Evolutionary conservation across 2,113 vertebrate genomes (phyloP).

Genomic region (Myotis lucifugus): DNA sequence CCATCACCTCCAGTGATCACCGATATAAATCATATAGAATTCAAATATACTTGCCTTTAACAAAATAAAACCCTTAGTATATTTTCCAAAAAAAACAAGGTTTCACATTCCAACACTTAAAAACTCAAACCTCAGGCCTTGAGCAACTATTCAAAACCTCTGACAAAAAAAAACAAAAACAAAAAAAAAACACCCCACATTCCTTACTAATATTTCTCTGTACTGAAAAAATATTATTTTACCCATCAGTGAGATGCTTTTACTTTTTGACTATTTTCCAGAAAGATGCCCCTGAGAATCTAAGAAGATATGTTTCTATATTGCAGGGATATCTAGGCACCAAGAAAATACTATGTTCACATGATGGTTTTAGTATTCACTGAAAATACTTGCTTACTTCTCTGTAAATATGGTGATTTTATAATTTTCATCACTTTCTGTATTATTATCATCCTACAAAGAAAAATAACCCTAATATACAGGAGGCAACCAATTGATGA

Average conservation of each 20-base stretch:
- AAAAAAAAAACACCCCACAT: not conserved
- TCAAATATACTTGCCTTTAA: not conserved
- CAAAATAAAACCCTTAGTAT: conserved; percentile 20
- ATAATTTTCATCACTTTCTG: not conserved
- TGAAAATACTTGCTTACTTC: not conserved
- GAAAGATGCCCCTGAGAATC: not conserved
- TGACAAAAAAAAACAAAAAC: not conserved
- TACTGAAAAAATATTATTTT: not conserved
- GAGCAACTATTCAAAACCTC: not conserved
- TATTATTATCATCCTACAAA: not conserved
- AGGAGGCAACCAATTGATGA: no score
- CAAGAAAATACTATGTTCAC: not conserved
- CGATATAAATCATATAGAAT: not conserved
- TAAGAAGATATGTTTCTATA: not conserved
- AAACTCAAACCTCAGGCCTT: not conserved
- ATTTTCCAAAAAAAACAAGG: not conserved
- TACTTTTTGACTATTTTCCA: not conserved
- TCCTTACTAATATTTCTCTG: not conserved
- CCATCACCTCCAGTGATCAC: not conserved
- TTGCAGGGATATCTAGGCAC: not conserved
- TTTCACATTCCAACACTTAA: conserved; percentile 36
- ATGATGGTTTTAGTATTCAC: not conserved
- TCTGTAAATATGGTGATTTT: conserved; percentile 1
- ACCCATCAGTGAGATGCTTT: conserved; percentile 14
- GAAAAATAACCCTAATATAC: not conserved